Conservation (phyloP, 1,140 invertebrate species). For the Drosophila orosa region DNA sequence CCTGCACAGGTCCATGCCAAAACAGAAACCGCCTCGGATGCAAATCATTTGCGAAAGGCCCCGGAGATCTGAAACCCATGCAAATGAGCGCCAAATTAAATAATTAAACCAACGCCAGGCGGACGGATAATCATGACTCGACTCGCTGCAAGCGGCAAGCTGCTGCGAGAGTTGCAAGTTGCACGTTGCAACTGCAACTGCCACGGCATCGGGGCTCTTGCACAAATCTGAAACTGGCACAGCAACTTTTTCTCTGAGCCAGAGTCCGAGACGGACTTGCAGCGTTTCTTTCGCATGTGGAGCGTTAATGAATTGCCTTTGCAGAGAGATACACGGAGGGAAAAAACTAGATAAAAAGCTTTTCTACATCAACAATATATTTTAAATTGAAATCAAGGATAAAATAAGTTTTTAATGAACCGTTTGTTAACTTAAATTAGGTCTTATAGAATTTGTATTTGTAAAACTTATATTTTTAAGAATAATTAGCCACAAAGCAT, state of each 20-base stretch:
- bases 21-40: conserved; percentile 59
- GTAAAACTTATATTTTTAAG: too few species aligned
- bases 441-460: too few species aligned
- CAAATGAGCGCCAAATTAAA: conserved; percentile 80
- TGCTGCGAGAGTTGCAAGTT: conserved; percentile 29
- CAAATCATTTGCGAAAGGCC: conserved; percentile 70
- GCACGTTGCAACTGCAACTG: conserved; percentile 38
- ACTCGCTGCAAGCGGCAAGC: conserved; percentile 11
- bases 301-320: conserved; percentile 77
- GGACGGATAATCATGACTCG: conserved; percentile 36
- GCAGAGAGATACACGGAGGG: conserved; percentile 19
- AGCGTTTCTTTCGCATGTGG: conserved; percentile 62
- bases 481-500: too few species aligned
- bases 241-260: conserved; percentile 79
- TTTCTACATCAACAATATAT: background rate
- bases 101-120: conserved; percentile 71
- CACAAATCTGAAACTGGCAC: conserved; percentile 74
- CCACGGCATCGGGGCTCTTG: conserved; percentile 35
- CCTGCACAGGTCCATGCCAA: conserved; percentile 53
- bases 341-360: background rate
- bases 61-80: conserved; percentile 35
- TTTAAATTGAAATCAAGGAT: background rate
- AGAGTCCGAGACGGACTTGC: conserved; percentile 50
- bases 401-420: background rate
- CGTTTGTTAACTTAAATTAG: background rate